Conservation (phyloP, 2,797 vertebrate genomes). For the Gorsachius magnificus region DNA sequence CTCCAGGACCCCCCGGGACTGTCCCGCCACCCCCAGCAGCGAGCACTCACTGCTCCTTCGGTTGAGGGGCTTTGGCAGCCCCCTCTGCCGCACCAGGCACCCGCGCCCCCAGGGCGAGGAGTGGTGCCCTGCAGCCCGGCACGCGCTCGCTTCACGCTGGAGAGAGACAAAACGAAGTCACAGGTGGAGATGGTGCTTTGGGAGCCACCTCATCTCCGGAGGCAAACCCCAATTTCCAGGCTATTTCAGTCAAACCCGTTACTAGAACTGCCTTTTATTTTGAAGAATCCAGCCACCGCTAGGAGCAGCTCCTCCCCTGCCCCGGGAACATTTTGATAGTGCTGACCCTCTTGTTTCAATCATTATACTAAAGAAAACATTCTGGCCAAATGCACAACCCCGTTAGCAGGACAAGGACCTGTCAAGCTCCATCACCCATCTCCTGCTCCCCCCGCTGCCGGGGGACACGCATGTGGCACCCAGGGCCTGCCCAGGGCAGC, state of each 20-base stretch:
- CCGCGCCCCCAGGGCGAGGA: accelerated
- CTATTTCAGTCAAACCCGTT: neutral
- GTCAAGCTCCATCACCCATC: neutral
- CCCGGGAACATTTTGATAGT: no score
- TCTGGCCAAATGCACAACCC: neutral
- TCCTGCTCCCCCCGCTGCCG: neutral
- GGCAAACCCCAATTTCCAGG: neutral
- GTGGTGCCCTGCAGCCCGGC: neutral
- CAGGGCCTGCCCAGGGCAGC: neutral
- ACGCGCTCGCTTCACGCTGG: accelerated
- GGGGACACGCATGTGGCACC: accelerated
- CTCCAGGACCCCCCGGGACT: no score
- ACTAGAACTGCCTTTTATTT: neutral
- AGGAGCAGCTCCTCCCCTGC: neutral
- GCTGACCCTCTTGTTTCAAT: neutral
- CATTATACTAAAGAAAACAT: neutral
- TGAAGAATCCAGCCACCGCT: neutral
- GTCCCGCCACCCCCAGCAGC: accelerated
- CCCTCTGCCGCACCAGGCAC: accelerated
- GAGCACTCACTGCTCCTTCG: accelerated
- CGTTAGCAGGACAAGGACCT: neutral
- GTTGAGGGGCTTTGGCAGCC: neutral
- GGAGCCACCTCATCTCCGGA: neutral
- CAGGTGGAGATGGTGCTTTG: neutral
- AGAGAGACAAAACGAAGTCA: neutral